phyloP scores from a whole-genome alignment of 2,888 invertebrate genomes.

The Lampropteryx suffumata region DNA sequence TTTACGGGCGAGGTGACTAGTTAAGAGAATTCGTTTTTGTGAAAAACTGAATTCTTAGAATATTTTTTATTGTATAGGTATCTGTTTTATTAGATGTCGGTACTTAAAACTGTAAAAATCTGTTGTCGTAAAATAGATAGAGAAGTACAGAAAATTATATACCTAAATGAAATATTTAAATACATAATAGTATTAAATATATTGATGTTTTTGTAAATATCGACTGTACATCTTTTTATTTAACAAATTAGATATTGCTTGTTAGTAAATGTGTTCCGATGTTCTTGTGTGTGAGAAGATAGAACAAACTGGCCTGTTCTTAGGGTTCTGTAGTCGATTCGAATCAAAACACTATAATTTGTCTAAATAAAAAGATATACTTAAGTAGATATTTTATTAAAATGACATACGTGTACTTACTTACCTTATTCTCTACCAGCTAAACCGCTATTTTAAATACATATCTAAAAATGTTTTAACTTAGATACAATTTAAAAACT shows the following conservation, averaged over 20 bases:
- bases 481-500: no score
- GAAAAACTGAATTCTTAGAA: slow-evolving; percentile 44
- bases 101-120: slow-evolving; percentile 65
- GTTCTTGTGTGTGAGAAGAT: slow-evolving; percentile 35
- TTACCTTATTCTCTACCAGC: no score
- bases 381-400: no score
- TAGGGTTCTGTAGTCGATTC: no score
- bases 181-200: slow-evolving; percentile 59
- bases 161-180: slow-evolving; percentile 59
- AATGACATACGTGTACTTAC: no score
- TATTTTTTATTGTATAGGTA: slow-evolving; percentile 42
- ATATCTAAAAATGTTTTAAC: no score
- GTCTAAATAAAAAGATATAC: no score
- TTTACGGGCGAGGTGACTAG: slow-evolving; percentile 63
- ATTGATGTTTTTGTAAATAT: slow-evolving; percentile 62
- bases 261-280: slow-evolving; percentile 50
- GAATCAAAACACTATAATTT: no score
- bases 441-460: no score
- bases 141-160: slow-evolving; percentile 59
- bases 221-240: slow-evolving; percentile 47
- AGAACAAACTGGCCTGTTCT: no score
- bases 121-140: slow-evolving; percentile 57
- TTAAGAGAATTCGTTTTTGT: slow-evolving; percentile 51
- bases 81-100: slow-evolving; percentile 64
- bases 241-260: slow-evolving; percentile 47